These are phyloP conservation scores for Melanotaenia boesemani DNA, from an alignment of 2,797 vertebrate genomes.

Conservation along the genomic window DNA sequence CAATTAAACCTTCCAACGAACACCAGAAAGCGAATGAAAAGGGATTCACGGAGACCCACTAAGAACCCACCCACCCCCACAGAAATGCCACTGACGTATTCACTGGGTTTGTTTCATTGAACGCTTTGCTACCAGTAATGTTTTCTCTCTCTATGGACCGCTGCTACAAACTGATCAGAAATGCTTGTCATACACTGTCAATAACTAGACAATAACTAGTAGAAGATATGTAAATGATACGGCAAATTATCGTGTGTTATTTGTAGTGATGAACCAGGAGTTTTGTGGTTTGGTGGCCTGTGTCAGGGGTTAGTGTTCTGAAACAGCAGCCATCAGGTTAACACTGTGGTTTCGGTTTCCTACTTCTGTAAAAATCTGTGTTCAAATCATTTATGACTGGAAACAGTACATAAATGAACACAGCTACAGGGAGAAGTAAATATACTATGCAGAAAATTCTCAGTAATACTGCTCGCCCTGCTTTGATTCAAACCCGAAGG, in stretches of 20 bases:
- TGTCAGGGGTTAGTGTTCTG: background rate
- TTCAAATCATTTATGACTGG: constrained; percentile 17
- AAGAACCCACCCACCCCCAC: background rate
- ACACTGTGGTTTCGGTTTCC: constrained; percentile 29
- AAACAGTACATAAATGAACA: background rate
- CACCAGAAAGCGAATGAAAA: constrained; percentile 11
- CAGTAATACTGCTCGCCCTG: constrained; percentile 46
- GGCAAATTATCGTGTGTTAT: background rate
- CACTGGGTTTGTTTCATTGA: background rate
- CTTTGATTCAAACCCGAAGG: constrained; percentile 25
- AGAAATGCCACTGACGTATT: background rate
- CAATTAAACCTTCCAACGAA: constrained; percentile 39
- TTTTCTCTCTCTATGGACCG: background rate
- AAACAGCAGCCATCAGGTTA: constrained; percentile 17
- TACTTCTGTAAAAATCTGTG: constrained; percentile 22
- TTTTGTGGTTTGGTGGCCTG: background rate
- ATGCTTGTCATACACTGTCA: background rate
- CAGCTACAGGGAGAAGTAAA: constrained; percentile 13
- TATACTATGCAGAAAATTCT: constrained; percentile 10
- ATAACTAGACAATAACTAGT: background rate
- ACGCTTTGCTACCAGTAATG: background rate
- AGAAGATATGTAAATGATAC: background rate
- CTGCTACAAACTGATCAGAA: background rate
- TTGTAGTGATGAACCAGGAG: no score
- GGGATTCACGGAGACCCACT: background rate